phyloP scores from a whole-genome alignment of 2,888 invertebrate species.

The Dynastes maya region DNA sequence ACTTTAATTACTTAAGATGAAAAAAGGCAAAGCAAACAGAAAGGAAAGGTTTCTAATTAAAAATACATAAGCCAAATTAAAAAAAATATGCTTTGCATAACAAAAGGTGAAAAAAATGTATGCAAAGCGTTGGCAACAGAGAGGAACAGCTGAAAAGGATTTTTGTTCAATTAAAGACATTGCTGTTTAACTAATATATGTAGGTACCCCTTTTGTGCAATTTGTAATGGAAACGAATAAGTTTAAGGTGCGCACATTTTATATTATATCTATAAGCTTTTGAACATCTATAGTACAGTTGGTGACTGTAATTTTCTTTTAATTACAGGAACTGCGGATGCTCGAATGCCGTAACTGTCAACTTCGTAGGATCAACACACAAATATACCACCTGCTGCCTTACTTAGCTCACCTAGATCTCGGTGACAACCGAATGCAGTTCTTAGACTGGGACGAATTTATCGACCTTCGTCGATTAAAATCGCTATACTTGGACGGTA shows the following conservation, averaged over 20 bases:
- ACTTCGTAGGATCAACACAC: conserved; percentile 82
- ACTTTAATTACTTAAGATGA: neutral
- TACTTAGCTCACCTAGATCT: conserved; percentile 83
- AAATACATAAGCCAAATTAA: neutral
- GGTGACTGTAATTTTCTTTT: conserved; percentile 49
- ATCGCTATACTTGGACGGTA: conserved; percentile 81
- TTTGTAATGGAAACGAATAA: too few species aligned
- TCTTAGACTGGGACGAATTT: conserved; percentile 82
- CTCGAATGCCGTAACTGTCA: conserved; percentile 83
- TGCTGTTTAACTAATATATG: neutral
- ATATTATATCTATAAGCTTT: neutral
- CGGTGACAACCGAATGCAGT: conserved; percentile 85
- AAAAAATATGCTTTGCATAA: neutral
- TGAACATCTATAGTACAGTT: neutral
- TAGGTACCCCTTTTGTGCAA: too few species aligned
- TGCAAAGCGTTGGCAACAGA: neutral
- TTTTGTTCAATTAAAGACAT: neutral
- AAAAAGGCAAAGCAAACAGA: conserved; percentile 1
- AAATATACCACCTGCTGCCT: conserved; percentile 84
- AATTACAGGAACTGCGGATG: conserved; percentile 78
- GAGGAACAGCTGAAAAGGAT: neutral
- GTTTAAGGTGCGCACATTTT: neutral
- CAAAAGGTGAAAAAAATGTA: neutral
- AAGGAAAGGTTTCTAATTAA: neutral
- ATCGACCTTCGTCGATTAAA: conserved; percentile 78